Evolutionary conservation across 2,113 vertebrate species (phyloP).

Genomic region (Scortum barcoo): DNA sequence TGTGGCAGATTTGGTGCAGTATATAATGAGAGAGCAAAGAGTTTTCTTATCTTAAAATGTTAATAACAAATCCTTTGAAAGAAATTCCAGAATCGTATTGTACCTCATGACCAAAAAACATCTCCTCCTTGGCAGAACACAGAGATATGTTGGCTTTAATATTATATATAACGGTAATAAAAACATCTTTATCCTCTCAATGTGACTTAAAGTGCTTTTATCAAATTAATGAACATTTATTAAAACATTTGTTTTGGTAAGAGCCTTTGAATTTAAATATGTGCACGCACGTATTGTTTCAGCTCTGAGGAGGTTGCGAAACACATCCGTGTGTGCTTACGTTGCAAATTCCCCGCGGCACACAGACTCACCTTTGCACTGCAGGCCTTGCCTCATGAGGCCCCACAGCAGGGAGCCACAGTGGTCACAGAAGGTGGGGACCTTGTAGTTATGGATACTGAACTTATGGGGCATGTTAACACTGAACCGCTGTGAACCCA

Average conservation of each 20-base stretch:
- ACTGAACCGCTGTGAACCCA: constrained; percentile 97
- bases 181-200: neutral
- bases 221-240: neutral
- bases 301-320: neutral
- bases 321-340: neutral
- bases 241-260: neutral
- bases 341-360: neutral
- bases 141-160: neutral
- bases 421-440: constrained; percentile 99
- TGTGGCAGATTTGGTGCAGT: neutral
- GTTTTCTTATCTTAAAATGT: neutral
- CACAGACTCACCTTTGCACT: constrained; percentile 93
- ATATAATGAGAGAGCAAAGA: neutral
- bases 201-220: neutral
- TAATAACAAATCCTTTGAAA: neutral
- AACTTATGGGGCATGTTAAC: constrained; percentile 99
- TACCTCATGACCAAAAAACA: neutral
- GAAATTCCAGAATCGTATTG: neutral
- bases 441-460: constrained; percentile 99
- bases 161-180: neutral
- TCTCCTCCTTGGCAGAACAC: neutral
- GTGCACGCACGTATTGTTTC: neutral
- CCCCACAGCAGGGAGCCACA: constrained; percentile 99
- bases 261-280: neutral
- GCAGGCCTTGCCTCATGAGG: constrained; percentile 96